Conservation (phyloP, 2,888 invertebrate genomes). For the Gortyna flavago region DNA sequence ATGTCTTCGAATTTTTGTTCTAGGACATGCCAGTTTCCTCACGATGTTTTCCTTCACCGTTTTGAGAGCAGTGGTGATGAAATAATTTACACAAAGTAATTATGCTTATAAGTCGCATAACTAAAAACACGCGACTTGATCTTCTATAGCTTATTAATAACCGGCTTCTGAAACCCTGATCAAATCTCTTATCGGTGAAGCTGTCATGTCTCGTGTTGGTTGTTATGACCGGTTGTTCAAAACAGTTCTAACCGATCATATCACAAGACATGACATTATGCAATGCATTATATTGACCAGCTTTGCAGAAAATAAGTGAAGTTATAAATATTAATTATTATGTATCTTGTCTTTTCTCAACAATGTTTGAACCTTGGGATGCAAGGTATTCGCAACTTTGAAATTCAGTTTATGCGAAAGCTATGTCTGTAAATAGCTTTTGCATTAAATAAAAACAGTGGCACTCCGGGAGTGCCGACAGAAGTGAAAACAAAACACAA, state of each 20-base stretch:
- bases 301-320: background rate
- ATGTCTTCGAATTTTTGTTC: background rate
- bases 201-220: background rate
- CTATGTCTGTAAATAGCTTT: background rate
- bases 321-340: background rate
- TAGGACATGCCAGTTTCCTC: background rate
- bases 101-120: background rate
- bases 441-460: too few relatives aligned
- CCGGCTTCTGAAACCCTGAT: background rate
- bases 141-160: background rate
- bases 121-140: background rate
- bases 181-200: slow-evolving; percentile 5
- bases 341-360: background rate
- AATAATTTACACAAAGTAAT: background rate
- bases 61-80: background rate
- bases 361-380: background rate
- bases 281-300: background rate
- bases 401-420: background rate
- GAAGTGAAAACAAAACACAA: too few relatives aligned
- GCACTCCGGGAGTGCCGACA: too few relatives aligned
- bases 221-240: background rate
- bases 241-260: background rate
- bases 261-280: background rate
- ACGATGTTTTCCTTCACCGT: background rate
- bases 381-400: background rate